Base-by-base conservation (phyloP, 2,797 vertebrate genomes). In the Enteromius thamalakanensis region DNA sequence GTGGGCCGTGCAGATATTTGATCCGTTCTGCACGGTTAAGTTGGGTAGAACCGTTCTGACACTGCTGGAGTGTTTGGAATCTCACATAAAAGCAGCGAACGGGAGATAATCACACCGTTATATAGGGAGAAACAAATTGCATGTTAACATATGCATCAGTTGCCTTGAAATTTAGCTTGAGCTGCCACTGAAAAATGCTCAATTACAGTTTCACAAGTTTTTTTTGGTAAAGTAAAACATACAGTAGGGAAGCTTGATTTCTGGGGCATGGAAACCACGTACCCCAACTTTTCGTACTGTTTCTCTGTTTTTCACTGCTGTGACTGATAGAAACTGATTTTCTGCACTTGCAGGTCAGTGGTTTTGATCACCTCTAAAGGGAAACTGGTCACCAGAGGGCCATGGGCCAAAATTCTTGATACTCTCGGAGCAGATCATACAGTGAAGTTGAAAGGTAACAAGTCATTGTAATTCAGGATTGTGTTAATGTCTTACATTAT, bases 291-390 rank as follows among this genome's bases (percentile, higher is more conserved):
- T 76, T 40, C 23, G 21, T 55, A 17, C 47, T 53, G 32, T 75
- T 26, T 32, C 5, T 71, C 12, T 1, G 10, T 37, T 76, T 14
- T n/a, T 17, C 60, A 69, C 17, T 47, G 10, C 67, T 76, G 37
- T 64, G 42, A 32, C 55, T 85, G 32, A 78, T 34, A 34, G 55
- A 34, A 55, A 68, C 62, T 45, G 0, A 1, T 67, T 84, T 26
- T 42, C 4, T 79, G 45, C 21, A 17, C 12, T 80, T 74, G 6
- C 86, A 99, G 98, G 34, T 97, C 96, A 68, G 92, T 99, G 32
- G 95, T 98, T 70, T 91, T 98, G 62, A 86, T 98, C 84, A 95
- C 94, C 0, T 97, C 97, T 0, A 99, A 97, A 89, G 97, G 98
- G 75, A 95, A 93, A 47, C 93, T 95, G 21, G 49, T 95, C 83